Conservation (phyloP, 2,888 invertebrate species). For the Gortyna flavago region DNA sequence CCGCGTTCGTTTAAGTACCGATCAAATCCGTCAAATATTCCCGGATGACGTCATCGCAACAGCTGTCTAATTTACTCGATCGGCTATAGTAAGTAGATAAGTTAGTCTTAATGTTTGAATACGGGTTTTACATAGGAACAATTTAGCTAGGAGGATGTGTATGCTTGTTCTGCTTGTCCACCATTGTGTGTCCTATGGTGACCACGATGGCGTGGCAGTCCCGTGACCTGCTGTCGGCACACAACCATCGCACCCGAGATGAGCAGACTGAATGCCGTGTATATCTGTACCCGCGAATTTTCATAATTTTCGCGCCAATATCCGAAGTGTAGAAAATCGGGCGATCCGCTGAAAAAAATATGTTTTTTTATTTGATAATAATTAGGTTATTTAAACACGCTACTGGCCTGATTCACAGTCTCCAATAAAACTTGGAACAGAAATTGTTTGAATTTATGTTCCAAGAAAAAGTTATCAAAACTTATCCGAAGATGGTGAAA, state of each 20-base stretch:
- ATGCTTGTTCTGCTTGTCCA: constrained; percentile 83
- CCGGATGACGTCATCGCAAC: not conserved
- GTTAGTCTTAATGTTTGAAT: constrained; percentile 18
- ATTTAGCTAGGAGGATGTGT: constrained; percentile 79
- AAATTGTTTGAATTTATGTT: not conserved
- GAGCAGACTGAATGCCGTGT: constrained; percentile 86
- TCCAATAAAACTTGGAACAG: not conserved
- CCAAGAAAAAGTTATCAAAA: not conserved
- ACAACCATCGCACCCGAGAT: constrained; percentile 85
- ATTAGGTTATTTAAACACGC: not conserved
- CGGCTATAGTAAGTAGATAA: not conserved
- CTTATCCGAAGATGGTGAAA: not conserved
- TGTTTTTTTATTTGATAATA: not conserved
- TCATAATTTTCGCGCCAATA: constrained; percentile 84
- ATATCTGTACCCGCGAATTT: constrained; percentile 83
- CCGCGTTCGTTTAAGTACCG: not conserved
- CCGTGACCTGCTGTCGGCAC: constrained; percentile 80
- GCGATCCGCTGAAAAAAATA: constrained; percentile 72
- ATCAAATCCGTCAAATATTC: not conserved
- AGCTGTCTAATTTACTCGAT: not conserved
- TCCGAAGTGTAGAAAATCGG: constrained; percentile 84
- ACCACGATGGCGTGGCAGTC: constrained; percentile 85
- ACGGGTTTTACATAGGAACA: constrained; percentile 40
- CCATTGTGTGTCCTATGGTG: constrained; percentile 84
- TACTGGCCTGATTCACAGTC: not conserved